These are phyloP conservation scores for Isichthys henryi DNA, from an alignment of 2,113 vertebrate species.

Conservation along the genomic window DNA sequence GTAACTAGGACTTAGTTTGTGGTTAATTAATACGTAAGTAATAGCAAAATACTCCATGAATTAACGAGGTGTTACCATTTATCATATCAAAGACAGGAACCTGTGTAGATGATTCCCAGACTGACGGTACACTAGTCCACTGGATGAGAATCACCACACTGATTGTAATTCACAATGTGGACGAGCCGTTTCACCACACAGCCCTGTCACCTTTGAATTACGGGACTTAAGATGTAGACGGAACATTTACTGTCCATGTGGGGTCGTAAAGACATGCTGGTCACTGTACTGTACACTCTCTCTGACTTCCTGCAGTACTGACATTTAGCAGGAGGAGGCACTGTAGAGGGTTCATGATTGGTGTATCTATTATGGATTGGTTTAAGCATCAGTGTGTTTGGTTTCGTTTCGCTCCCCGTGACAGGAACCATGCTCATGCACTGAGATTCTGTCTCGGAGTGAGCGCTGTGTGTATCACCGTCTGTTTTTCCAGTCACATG, in stretches of 20 bases:
- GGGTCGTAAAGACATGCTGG: not conserved
- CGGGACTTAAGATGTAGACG: not conserved
- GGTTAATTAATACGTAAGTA: not conserved
- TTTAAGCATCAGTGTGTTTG: not conserved
- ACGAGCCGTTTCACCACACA: not conserved
- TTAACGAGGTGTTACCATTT: not conserved
- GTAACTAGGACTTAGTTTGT: not conserved
- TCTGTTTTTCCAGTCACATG: not conserved
- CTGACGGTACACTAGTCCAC: not conserved
- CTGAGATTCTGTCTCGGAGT: not conserved
- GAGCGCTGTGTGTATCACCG: not conserved
- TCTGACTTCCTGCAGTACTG: not conserved
- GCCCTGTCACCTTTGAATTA: not conserved
- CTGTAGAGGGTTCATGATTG: not conserved
- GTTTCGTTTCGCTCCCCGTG: not conserved
- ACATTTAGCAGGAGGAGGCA: not conserved
- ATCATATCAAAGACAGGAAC: not conserved
- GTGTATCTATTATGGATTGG: not conserved
- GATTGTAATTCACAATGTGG: not conserved
- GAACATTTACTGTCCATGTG: not conserved
- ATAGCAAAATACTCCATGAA: not conserved
- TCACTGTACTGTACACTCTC: not conserved
- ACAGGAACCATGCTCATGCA: not conserved
- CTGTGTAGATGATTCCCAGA: not conserved
- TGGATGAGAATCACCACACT: not conserved